A percentile compares a stretch with the other conserved stretches of the same genome.
These are phyloP conservation scores for Tipula vernalis DNA, from an alignment of 2,888 invertebrate species.

Conservation along the genomic window DNA sequence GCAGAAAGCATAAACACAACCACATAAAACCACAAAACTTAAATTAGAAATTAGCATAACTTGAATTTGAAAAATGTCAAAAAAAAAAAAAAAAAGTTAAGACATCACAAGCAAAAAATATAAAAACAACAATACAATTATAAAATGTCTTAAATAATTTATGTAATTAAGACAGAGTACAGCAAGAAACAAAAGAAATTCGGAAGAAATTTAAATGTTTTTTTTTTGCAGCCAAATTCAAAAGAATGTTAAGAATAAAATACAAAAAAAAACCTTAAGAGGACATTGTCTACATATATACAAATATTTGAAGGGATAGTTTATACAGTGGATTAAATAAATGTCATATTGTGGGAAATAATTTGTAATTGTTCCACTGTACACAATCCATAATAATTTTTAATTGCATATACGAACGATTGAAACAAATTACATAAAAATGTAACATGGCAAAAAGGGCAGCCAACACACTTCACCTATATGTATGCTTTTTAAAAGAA, in stretches of 20 bases:
- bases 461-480: not conserved
- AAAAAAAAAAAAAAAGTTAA: not conserved
- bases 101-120: not conserved
- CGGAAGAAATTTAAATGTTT: not conserved
- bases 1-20: not conserved
- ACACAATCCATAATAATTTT: not conserved
- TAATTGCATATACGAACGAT: not conserved
- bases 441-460: not conserved
- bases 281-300: not conserved
- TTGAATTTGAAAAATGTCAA: not conserved
- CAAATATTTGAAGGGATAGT: not conserved
- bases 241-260: not conserved
- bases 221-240: not conserved
- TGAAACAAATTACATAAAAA: too few species aligned
- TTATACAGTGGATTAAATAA: not conserved
- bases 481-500: not conserved
- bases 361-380: not conserved
- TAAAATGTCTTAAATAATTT: constrained; percentile 4
- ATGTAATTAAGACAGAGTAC: not conserved
- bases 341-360: not conserved
- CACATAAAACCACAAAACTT: not conserved
- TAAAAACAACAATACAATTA: not conserved
- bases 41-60: not conserved
- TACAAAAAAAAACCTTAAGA: not conserved
- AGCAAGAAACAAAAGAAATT: not conserved